phyloP scores from a whole-genome alignment of 2,113 vertebrate genomes.

The Corythoichthys haematopterus region DNA sequence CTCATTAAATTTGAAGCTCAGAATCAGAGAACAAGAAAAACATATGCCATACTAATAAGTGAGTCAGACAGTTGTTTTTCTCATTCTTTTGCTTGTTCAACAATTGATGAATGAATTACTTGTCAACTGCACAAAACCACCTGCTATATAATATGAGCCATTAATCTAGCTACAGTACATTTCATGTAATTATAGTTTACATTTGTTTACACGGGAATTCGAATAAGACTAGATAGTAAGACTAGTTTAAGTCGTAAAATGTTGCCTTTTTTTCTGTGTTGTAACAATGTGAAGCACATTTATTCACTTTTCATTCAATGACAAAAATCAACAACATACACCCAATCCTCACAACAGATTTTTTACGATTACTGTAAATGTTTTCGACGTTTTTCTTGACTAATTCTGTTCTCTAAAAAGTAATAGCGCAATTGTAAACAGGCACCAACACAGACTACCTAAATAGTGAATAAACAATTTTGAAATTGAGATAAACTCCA shows the following conservation, averaged over 20 bases:
- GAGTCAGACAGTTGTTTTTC: no score
- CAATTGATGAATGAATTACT: neutral
- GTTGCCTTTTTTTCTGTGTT: neutral
- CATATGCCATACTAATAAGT: no score
- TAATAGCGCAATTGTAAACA: neutral
- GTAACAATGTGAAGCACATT: neutral
- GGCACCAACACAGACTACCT: neutral
- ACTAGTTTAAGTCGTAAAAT: no score
- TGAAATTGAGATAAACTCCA: constrained; percentile 23
- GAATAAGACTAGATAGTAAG: neutral
- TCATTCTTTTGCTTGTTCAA: neutral
- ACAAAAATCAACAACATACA: no score
- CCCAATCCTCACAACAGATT: no score
- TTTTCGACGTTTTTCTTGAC: no score
- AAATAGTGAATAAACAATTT: neutral
- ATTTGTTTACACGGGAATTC: neutral
- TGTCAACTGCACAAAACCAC: neutral
- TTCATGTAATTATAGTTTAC: neutral
- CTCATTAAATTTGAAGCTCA: no score
- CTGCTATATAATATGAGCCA: neutral
- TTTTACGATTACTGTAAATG: no score
- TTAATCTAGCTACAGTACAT: neutral
- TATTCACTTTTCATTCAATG: no score
- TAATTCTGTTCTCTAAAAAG: neutral
- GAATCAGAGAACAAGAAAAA: no score